A percentile compares a stretch with the other conserved stretches of the same genome.
Evolutionary conservation across 2,888 invertebrate genomes (phyloP).

Genomic region (Parelbella ahira): DNA sequence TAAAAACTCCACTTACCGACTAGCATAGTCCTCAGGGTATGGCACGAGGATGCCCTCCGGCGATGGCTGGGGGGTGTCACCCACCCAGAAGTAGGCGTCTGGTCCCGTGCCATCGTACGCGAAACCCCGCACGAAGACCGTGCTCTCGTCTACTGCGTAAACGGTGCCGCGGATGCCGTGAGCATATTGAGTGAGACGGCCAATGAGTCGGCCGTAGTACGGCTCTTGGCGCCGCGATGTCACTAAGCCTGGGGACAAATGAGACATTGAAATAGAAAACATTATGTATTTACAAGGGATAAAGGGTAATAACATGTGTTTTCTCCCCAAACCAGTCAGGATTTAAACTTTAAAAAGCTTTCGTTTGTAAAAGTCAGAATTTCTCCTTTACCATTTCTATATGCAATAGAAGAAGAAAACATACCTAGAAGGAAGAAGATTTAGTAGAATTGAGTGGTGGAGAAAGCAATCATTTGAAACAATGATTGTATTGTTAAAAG

Average conservation of each 20-base stretch:
- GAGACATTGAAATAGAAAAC: no score
- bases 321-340: no score
- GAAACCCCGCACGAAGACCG: conserved; percentile 91
- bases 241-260: conserved; percentile 40
- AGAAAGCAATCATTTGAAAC: no score
- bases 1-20: conserved; percentile 89
- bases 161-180: conserved; percentile 91
- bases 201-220: conserved; percentile 89
- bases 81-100: conserved; percentile 95
- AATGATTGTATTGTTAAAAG: no score
- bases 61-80: conserved; percentile 88
- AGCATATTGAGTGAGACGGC: conserved; percentile 85
- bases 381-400: no score
- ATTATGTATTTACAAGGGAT: no score
- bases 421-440: no score
- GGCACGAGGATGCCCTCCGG: conserved; percentile 92
- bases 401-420: no score
- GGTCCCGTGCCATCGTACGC: conserved; percentile 94
- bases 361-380: no score
- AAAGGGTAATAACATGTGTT: no score
- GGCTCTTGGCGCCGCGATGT: conserved; percentile 69
- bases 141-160: conserved; percentile 93
- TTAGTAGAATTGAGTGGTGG: no score
- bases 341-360: no score
- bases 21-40: conserved; percentile 90